Evolutionary conservation across 1,140 invertebrate species (phyloP).

Genomic region (Globodera ellingtonae): DNA sequence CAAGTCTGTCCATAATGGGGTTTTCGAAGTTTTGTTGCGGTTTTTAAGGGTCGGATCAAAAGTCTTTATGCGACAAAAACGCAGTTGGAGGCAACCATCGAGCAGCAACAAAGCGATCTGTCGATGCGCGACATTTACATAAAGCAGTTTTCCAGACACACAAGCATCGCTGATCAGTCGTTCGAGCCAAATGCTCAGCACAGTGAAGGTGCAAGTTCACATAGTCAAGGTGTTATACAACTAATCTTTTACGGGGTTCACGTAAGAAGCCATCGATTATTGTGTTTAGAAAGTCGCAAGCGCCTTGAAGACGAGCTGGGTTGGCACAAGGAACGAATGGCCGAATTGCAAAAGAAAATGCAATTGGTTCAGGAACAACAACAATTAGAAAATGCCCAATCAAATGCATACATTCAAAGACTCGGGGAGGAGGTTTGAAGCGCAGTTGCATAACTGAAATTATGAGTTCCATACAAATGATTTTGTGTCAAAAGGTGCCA

Average conservation of each 20-base stretch:
- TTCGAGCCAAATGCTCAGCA: slow-evolving; percentile 35
- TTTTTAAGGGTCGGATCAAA: slow-evolving; percentile 48
- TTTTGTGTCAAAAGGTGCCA: too few species aligned
- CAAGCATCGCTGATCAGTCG: slow-evolving; percentile 3
- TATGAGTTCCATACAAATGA: too few species aligned
- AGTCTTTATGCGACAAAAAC: slow-evolving; percentile 50
- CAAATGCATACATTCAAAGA: slow-evolving; percentile 5
- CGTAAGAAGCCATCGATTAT: too few species aligned
- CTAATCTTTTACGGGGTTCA: slow-evolving; percentile 5
- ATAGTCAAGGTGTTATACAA: neutral
- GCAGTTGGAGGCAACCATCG: slow-evolving; percentile 28
- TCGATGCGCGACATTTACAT: slow-evolving; percentile 55
- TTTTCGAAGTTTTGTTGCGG: neutral
- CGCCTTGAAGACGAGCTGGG: neutral
- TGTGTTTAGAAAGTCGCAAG: neutral
- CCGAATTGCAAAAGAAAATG: slow-evolving; percentile 18
- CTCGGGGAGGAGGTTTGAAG: slow-evolving; percentile 15
- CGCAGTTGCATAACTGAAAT: neutral
- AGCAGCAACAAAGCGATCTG: slow-evolving; percentile 41
- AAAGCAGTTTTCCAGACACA: slow-evolving; percentile 39
- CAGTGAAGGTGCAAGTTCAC: slow-evolving; percentile 20
- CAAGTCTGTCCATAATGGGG: slow-evolving; percentile 34
- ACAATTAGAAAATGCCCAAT: slow-evolving; percentile 20
- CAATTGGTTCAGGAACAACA: slow-evolving; percentile 14
- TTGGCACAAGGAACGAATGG: slow-evolving; percentile 9